Conservation (phyloP, 2,797 vertebrate species). For the Siniperca undulata region DNA sequence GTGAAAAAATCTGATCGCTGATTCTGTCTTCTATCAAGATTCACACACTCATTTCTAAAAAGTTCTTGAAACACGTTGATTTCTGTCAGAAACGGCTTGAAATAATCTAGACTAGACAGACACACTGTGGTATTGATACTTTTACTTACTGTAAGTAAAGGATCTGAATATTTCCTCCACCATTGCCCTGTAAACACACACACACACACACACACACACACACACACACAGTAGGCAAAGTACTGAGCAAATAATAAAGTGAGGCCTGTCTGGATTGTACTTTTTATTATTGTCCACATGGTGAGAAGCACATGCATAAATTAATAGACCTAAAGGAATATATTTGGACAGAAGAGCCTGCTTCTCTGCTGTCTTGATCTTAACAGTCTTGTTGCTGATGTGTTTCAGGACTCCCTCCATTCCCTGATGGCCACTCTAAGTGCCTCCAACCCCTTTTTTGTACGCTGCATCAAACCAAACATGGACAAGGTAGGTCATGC, state of each 20-base stretch:
- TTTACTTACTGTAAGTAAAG: not conserved
- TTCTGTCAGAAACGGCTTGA: not conserved
- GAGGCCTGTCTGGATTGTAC: not conserved
- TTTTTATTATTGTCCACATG: not conserved
- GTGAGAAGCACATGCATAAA: not conserved
- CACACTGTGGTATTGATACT: not conserved
- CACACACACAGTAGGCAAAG: not conserved
- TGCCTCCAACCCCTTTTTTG: constrained; percentile 94
- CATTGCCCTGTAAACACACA: not conserved
- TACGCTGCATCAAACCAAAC: constrained; percentile 97
- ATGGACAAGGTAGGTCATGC: constrained; percentile 89
- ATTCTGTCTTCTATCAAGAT: not conserved
- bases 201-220: not conserved
- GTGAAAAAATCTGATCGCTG: not conserved
- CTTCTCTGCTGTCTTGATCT: constrained; percentile 7
- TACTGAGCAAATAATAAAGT: not conserved
- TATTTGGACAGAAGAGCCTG: not conserved
- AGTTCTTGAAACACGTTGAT: not conserved
- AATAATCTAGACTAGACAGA: not conserved
- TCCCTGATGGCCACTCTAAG: constrained; percentile 94
- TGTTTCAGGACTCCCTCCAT: constrained; percentile 92
- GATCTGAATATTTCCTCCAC: not conserved
- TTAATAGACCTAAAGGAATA: not conserved
- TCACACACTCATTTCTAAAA: not conserved
- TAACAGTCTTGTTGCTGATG: constrained; percentile 46